Evolutionary conservation across 2,797 vertebrate species (phyloP), one percentile per base, ranked within the genome.

Genomic region (Gila robusta): DNA sequence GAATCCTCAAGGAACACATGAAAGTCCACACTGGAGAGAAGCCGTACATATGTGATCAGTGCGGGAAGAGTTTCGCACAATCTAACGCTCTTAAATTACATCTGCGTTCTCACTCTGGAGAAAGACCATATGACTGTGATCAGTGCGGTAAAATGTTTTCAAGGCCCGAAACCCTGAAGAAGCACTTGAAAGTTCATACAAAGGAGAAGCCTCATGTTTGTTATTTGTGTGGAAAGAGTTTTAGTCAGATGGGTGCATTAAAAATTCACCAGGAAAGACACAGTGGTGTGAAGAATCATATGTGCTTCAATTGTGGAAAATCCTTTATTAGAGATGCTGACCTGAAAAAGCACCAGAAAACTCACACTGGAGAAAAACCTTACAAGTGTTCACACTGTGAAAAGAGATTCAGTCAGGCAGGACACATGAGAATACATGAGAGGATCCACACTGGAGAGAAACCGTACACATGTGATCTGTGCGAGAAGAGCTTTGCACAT

Each of bases 11-110:
- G 17, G 17, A 52, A 32, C 72, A 74, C 4, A 74, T 74, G 72
- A 74, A 32, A 32, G 21, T 74, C 47, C 72, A 74, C 72, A 74
- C 47, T 0, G 72, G 72, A 74, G 72, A 74, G 47, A 74, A 74
- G 9, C 72, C 72, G 0, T 1, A 74, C 72, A 21, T 26, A 10
- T 74, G 72, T 6, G 47, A 21, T 32, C 72, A 74, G 1, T 74
- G 72, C 0, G 47, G 26, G 26, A 10, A 52, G 9, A 52, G 26
- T 21, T 74, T 32, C 26, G 2, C 26, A 32, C 72, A 52, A 21
- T 4, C 9, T 19, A 32, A 10, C 4, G 19, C 16, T 52, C 26
- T 74, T 52, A 74, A 52, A 74, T 32, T 10, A 74, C 72, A 74
- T 12, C 16, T 74, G 26, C 44, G 5, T 32, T 74, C 44, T 32